phyloP scores from a whole-genome alignment of 2,888 invertebrate genomes.

The Andrena fulva region DNA sequence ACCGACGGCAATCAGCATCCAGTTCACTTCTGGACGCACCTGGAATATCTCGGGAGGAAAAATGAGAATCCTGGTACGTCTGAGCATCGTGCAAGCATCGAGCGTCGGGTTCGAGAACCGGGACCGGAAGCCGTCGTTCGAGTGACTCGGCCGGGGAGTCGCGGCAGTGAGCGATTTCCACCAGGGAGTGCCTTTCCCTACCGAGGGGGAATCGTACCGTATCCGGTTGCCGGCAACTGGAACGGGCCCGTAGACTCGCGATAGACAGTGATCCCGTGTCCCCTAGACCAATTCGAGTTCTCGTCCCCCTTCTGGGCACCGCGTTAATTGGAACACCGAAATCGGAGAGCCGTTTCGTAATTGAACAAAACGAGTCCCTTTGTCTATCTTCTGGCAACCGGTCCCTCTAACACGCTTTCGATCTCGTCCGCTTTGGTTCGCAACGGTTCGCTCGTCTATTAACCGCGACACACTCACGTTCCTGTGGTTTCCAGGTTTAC shows the following conservation, averaged over 20 bases:
- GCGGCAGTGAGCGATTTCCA: slow-evolving; percentile 26
- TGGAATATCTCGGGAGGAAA: slow-evolving; percentile 84
- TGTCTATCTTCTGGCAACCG: slow-evolving; percentile 17
- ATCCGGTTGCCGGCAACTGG: slow-evolving; percentile 8
- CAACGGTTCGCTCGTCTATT: neutral
- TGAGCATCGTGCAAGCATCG: slow-evolving; percentile 4
- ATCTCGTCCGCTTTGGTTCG: slow-evolving; percentile 26
- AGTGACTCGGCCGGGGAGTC: neutral
- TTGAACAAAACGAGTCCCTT: neutral
- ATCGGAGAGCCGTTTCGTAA: neutral
- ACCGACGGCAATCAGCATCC: slow-evolving; percentile 86
- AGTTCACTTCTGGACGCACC: slow-evolving; percentile 87
- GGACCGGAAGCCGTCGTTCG: slow-evolving; percentile 4
- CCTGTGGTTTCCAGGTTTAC: slow-evolving; percentile 87
- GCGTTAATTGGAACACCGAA: neutral
- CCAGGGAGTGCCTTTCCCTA: slow-evolving; percentile 8
- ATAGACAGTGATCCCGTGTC: slow-evolving; percentile 8
- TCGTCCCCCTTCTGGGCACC: neutral
- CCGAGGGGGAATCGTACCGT: slow-evolving; percentile 1
- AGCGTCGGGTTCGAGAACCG: neutral
- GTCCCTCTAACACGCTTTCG: slow-evolving; percentile 32
- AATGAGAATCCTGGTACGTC: slow-evolving; percentile 84
- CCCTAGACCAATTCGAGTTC: neutral
- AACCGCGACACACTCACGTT: neutral
- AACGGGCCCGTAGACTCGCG: neutral